These are phyloP conservation scores for Drosophila mettleri DNA, from an alignment of 2,888 invertebrate genomes.

Conservation along the genomic window DNA sequence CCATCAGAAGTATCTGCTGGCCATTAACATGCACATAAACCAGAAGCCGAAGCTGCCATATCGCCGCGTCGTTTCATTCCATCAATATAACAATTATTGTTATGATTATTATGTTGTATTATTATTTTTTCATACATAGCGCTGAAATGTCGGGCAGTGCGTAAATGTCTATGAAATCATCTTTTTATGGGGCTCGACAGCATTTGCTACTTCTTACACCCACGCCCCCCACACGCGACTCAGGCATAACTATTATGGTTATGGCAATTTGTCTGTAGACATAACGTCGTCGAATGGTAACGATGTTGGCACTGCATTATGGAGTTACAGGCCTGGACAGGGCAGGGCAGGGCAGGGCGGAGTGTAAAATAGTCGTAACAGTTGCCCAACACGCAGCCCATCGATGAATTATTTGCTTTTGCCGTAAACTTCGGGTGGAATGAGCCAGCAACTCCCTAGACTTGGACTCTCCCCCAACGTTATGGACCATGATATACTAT, in stretches of 20 bases:
- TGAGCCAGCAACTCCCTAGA: constrained; percentile 2
- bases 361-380: constrained; percentile 79
- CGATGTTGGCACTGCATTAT: constrained; percentile 49
- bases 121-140: constrained; percentile 70
- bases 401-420: constrained; percentile 75
- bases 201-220: constrained; percentile 43
- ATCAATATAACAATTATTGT: constrained; percentile 75
- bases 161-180: constrained; percentile 82
- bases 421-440: constrained; percentile 18
- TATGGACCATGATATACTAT: constrained; percentile 17
- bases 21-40: constrained; percentile 67
- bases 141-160: constrained; percentile 38
- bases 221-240: constrained; percentile 15
- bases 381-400: constrained; percentile 76
- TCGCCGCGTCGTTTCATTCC: constrained; percentile 40
- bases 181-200: constrained; percentile 71
- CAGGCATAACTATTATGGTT: constrained; percentile 74
- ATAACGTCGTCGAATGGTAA: constrained; percentile 58
- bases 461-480: constrained; percentile 1
- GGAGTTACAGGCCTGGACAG: no score
- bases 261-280: constrained; percentile 83
- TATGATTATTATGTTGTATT: constrained; percentile 74
- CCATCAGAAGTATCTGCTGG: constrained; percentile 39
- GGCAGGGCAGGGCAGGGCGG: background rate
- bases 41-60: constrained; percentile 35